Percentiles rank a stretch among this genome's conserved stretches.
phyloP scores from a whole-genome alignment of 2,113 vertebrate genomes.

The Tringa solitaria region DNA sequence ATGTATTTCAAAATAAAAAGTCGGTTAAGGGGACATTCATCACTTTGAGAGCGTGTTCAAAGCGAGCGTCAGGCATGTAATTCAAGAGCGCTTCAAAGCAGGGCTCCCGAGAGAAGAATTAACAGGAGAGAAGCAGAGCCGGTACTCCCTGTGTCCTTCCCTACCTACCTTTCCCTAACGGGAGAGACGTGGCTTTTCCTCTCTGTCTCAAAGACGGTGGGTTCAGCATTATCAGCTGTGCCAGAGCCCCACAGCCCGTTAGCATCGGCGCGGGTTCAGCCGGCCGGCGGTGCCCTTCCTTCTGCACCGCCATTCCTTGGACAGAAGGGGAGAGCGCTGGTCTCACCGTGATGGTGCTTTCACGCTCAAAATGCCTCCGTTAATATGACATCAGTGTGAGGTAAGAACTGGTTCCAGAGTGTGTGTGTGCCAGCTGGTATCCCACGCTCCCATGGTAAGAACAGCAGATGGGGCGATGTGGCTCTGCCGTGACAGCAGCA shows the following conservation, averaged over 20 bases:
- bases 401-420: not conserved
- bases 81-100: conserved; percentile 59
- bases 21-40: conserved; percentile 58
- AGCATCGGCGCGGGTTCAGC: fast-evolving
- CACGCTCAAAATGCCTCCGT: not conserved
- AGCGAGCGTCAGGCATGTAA: conserved; percentile 52
- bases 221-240: fast-evolving
- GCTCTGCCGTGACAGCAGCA: not conserved
- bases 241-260: not conserved
- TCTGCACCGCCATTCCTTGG: not conserved
- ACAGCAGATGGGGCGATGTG: not conserved
- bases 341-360: fast-evolving
- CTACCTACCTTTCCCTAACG: not conserved
- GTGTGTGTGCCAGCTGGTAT: not conserved
- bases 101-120: conserved; percentile 3
- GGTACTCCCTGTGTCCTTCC: not conserved
- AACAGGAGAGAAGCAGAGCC: not conserved
- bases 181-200: not conserved
- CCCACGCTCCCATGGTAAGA: fast-evolving
- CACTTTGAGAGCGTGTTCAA: conserved; percentile 60
- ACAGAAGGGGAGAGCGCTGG: not conserved
- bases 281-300: fast-evolving
- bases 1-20: conserved; percentile 62
- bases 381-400: not conserved
- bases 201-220: fast-evolving